Percentiles rank a stretch among this genome's conserved stretches.
phyloP scores from a whole-genome alignment of 2,113 vertebrate genomes.

The Sclerurus mexicanus region DNA sequence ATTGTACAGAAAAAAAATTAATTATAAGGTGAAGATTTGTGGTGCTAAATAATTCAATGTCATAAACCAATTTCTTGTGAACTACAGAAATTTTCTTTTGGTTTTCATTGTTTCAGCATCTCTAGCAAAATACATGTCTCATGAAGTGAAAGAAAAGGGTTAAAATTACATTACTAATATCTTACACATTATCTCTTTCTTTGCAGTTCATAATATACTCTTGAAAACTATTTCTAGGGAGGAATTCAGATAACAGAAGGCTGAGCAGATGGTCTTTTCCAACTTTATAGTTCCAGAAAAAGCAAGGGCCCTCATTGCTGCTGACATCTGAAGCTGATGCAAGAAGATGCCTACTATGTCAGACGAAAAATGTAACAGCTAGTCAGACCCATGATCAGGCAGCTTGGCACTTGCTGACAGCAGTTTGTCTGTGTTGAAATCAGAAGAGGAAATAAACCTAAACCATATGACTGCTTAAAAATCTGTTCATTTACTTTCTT shows the following conservation, averaged over 20 bases:
- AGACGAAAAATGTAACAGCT: not conserved
- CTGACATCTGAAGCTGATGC: slow-evolving; percentile 56
- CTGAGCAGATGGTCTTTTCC: slow-evolving; percentile 64
- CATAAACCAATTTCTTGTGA: not conserved
- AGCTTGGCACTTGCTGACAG: slow-evolving; percentile 11
- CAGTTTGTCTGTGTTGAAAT: slow-evolving; percentile 5
- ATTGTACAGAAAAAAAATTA: not conserved
- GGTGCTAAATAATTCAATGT: not conserved
- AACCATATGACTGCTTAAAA: not conserved
- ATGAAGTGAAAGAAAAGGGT: not conserved
- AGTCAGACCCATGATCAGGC: not conserved
- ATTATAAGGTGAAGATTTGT: not conserved
- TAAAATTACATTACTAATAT: not conserved
- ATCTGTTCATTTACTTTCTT: not conserved
- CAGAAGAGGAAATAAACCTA: slow-evolving; percentile 1
- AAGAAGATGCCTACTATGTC: slow-evolving; percentile 26
- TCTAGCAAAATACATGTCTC: not conserved
- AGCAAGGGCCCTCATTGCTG: slow-evolving; percentile 15
- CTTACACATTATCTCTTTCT: not conserved
- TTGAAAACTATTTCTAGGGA: slow-evolving; percentile 18
- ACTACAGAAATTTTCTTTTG: not conserved
- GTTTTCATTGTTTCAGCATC: not conserved
- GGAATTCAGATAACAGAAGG: slow-evolving; percentile 46
- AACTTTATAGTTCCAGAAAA: slow-evolving; percentile 56
- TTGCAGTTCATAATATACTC: slow-evolving; percentile 40